phyloP scores from a whole-genome alignment of 2,888 invertebrate species.

The Eupithecia tripunctaria region DNA sequence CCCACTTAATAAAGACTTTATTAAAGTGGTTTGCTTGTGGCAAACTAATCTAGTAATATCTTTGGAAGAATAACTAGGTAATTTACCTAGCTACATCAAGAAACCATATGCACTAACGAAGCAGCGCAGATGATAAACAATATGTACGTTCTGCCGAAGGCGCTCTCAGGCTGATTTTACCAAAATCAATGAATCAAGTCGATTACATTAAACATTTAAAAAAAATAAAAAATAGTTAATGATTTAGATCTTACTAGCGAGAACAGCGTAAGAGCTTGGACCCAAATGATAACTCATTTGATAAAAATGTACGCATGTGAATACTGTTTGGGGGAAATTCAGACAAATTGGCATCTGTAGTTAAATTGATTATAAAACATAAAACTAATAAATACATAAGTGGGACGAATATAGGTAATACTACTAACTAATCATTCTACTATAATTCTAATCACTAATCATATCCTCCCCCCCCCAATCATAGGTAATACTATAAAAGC shows the following conservation, averaged over 20 bases:
- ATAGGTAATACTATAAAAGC: no score
- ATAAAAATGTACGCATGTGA: no score
- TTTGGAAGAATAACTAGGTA: background rate
- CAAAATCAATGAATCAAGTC: background rate
- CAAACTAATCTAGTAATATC: background rate
- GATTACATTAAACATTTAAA: background rate
- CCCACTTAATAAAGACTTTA: no score
- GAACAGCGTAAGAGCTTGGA: background rate
- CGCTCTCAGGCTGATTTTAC: background rate
- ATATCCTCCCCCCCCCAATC: no score
- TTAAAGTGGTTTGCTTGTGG: background rate
- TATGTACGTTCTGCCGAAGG: background rate
- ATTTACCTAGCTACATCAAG: background rate
- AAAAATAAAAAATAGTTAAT: background rate
- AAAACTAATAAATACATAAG: background rate
- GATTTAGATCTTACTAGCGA: background rate
- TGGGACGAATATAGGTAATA: no score
- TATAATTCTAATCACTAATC: no score
- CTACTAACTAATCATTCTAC: no score
- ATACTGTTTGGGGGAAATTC: background rate
- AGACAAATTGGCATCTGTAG: background rate
- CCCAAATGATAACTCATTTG: background rate
- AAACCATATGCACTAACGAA: background rate
- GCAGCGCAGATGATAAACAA: background rate
- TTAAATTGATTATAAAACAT: background rate